These are phyloP conservation scores for Conomelus anceps DNA, from an alignment of 2,888 invertebrate genomes.

Conservation along the genomic window DNA sequence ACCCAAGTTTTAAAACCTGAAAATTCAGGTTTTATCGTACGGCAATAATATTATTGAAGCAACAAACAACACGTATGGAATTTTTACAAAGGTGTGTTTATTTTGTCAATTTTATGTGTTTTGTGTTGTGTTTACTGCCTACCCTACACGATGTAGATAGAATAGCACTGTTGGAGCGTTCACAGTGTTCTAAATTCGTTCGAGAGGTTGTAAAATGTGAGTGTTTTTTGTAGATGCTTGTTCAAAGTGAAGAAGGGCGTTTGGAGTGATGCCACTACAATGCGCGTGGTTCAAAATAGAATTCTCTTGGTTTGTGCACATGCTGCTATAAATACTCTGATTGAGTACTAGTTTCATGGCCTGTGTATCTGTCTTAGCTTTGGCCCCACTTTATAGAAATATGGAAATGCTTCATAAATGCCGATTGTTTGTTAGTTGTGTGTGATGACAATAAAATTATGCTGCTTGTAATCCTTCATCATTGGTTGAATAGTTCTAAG, in stretches of 20 bases:
- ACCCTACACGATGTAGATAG: neutral
- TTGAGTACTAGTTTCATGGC: too few species aligned
- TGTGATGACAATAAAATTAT: too few species aligned
- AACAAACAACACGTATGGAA: neutral
- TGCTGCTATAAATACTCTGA: neutral
- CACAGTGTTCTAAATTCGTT: neutral
- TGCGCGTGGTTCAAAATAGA: neutral
- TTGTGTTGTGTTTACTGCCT: neutral
- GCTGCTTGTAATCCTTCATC: too few species aligned
- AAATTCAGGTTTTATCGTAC: too few species aligned
- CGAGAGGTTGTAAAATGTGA: neutral
- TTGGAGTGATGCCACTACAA: neutral
- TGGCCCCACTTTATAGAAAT: too few species aligned
- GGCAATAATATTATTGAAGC: neutral
- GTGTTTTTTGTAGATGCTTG: neutral
- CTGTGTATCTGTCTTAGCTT: too few species aligned
- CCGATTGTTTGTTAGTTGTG: too few species aligned
- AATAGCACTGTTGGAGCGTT: neutral
- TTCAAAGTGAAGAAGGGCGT: neutral
- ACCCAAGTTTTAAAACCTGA: too few species aligned
- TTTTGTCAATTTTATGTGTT: too few species aligned
- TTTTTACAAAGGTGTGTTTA: neutral
- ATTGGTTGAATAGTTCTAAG: too few species aligned
- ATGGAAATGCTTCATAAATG: too few species aligned
- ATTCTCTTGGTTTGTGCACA: neutral